Evolutionary conservation across 2,888 invertebrate species (phyloP), one percentile per base, ranked within the genome.

Genomic region (Drosophila cognata): DNA sequence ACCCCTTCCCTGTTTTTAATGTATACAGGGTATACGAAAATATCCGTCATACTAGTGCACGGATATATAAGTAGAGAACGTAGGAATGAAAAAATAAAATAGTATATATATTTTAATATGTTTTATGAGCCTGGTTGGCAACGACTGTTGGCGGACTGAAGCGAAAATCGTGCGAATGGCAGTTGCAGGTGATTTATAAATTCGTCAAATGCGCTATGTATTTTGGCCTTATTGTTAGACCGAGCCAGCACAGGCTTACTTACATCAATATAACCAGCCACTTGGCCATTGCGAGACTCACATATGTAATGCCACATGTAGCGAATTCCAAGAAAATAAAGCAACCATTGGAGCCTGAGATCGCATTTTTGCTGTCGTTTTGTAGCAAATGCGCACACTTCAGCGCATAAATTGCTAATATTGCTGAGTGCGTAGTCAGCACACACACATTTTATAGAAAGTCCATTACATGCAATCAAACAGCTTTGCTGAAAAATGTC

Each of bases 351-450:
- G 6, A 61, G 52, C 33, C 28, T 36, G 13, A 51, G 43, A 48
- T 68, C 62, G 46, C 13, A 57, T 57, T 74, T 59, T 67, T 38
- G 63, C 33, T 41, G 43, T 64, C 41, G 29, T 63, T 53, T 63
- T 76, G 58, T 58, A 56, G 64, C 63, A 73, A 74, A 48, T 58
- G 70, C 56, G 69, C 77, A 84, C 81, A 87, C 87, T 87, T 72
- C 72, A 78, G 76, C 74, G 85, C 87, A 84, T 83, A 87, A 89
- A 87, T 87, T 84, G 87, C 75, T 87, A 87, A 87, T 87, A 89
- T 87, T 77, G 73, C 73, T 81, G 81, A 87, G 84, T 81, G 87
- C 84, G 68, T 69, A 53, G 31, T 46, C 55, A 55, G 57, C 59
- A 72, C 57, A 36, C 57, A 59, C 31, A 18, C 8, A 43, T n/a